Evolutionary conservation across 2,888 invertebrate species (phyloP).

Genomic region (Cantharis rustica): DNA sequence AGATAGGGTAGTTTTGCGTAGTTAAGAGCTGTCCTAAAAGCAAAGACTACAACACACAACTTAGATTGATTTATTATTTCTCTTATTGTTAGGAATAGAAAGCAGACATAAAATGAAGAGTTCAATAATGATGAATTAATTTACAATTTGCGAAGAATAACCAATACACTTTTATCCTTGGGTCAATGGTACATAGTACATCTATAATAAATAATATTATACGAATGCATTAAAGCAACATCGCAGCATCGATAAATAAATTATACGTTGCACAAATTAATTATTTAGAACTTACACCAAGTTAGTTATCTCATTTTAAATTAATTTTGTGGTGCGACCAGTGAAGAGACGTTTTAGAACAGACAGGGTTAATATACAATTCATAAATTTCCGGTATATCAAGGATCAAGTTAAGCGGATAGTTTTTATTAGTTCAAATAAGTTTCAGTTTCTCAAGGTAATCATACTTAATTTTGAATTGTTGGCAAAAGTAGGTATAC

Average conservation of each 20-base stretch:
- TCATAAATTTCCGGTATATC: neutral
- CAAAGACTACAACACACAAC: slow-evolving; percentile 8
- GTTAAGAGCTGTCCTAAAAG: slow-evolving; percentile 3
- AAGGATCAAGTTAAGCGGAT: neutral
- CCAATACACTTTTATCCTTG: neutral
- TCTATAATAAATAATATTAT: neutral
- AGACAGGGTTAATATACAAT: neutral
- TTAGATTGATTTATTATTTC: slow-evolving; percentile 18
- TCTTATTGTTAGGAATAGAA: slow-evolving; percentile 15
- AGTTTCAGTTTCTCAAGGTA: neutral
- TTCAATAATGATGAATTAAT: slow-evolving; percentile 10
- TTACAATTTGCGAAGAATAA: slow-evolving; percentile 2
- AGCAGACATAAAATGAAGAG: slow-evolving; percentile 7
- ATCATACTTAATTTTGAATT: neutral
- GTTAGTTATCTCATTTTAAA: neutral
- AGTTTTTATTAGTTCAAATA: neutral
- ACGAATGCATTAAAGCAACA: neutral
- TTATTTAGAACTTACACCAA: neutral
- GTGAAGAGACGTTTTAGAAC: neutral
- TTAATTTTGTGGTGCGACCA: neutral
- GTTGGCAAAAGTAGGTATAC: neutral
- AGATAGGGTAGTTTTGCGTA: slow-evolving; percentile 17
- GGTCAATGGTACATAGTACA: neutral
- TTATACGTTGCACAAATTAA: neutral
- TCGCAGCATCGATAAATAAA: neutral